Evolutionary conservation across 2,113 vertebrate genomes (phyloP).

Genomic region (Perognathus longimembris): DNA sequence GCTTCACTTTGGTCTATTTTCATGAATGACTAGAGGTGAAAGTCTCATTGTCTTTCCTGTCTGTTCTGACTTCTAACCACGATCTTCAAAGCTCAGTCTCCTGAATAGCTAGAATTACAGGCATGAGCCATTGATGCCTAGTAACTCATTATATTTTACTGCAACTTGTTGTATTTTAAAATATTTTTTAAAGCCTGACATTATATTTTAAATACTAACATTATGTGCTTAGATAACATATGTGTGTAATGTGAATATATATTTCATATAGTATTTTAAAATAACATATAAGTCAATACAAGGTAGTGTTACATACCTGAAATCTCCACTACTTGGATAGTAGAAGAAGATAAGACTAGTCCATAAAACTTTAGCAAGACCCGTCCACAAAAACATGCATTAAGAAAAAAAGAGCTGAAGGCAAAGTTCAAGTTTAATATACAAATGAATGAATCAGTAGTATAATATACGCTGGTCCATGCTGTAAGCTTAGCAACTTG

Average conservation of each 20-base stretch:
- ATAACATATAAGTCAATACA: neutral
- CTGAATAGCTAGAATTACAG: no score
- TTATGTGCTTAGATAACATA: neutral
- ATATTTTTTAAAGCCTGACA: neutral
- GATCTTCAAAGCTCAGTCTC: no score
- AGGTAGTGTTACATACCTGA: neutral
- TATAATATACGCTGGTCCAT: neutral
- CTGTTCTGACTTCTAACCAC: no score
- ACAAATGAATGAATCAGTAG: neutral
- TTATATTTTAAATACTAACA: neutral
- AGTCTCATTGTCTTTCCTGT: no score
- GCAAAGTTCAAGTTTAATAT: neutral
- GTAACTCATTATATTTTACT: no score
- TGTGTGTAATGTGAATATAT: neutral
- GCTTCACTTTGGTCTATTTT: no score
- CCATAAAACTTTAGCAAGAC: neutral
- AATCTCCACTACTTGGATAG: neutral
- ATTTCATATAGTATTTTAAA: neutral
- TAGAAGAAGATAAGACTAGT: neutral
- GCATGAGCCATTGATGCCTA: no score
- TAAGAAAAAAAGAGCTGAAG: neutral
- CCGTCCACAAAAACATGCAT: neutral
- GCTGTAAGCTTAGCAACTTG: no score
- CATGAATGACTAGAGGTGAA: no score
- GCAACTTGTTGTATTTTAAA: neutral